Evolutionary conservation across 1,140 invertebrate genomes (phyloP).

Genomic region (Lerema accius): DNA sequence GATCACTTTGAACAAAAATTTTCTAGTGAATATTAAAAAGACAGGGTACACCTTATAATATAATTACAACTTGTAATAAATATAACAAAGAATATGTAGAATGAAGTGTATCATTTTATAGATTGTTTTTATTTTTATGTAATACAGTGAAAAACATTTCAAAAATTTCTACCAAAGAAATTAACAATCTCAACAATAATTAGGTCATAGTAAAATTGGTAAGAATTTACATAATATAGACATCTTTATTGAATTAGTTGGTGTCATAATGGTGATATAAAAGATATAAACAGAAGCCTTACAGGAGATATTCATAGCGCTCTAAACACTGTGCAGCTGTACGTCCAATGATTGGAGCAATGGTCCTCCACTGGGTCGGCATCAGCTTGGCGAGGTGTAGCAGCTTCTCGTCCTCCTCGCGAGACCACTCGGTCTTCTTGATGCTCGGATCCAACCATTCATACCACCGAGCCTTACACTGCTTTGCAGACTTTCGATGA

Average conservation of each 20-base stretch:
- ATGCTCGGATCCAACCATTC: conserved; percentile 99
- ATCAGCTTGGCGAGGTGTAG: conserved; percentile 99
- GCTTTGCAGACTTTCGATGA: conserved; percentile 99
- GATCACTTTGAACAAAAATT: conserved; percentile 89
- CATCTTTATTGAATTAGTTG: conserved; percentile 2
- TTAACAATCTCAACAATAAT: too few species aligned
- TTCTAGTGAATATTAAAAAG: too few species aligned
- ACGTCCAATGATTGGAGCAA: conserved; percentile 98
- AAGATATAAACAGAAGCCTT: conserved; percentile 78
- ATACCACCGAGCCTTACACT: conserved; percentile 99
- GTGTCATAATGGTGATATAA: not conserved
- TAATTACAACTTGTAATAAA: too few species aligned
- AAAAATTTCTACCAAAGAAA: too few species aligned
- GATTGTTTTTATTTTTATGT: too few species aligned
- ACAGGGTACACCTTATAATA: too few species aligned
- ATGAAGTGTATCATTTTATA: too few species aligned
- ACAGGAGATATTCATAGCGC: conserved; percentile 97
- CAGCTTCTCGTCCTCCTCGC: conserved; percentile 99
- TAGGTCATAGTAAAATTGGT: too few species aligned
- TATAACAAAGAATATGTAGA: too few species aligned
- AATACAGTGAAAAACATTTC: too few species aligned
- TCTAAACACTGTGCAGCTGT: conserved; percentile 99
- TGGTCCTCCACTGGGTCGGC: conserved; percentile 99
- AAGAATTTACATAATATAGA: conserved; percentile 13
- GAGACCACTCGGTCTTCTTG: conserved; percentile 99